Evolutionary conservation across 2,888 invertebrate species (phyloP), one percentile per base, ranked within the genome.

Genomic region (Caenorhabditis zanzibari): DNA sequence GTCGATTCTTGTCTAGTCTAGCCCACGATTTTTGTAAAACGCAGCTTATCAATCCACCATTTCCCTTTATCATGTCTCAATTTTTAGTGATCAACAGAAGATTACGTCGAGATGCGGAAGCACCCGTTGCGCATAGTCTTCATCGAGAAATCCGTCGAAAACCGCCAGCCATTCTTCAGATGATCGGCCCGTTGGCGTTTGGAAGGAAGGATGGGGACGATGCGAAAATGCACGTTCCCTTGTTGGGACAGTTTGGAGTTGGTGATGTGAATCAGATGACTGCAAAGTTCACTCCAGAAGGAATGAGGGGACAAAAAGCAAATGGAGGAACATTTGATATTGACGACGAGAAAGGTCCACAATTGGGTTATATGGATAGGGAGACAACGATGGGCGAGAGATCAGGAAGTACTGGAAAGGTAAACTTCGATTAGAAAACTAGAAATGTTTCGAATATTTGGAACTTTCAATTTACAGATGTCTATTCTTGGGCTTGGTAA

Each of bases 351-450:
- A 77, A 76, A 16, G 80, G 85, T 49, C 88, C 88, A 7, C 84
- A 88, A 56, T 79, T 88, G 14, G 89, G 89, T 10, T 90, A 89
- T 68, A 89, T 89, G 88, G 86, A 89, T 44, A 80, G 87, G 32
- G 86, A 88, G 47, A 84, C 88, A 7, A 85, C 86, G 5, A 82
- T 85, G 71, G 86, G 86, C 66, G 83, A 85, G 44, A 59, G 81
- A n/a, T 73, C 64, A 0, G 87, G 85, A 22, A 83, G 64, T 32
- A 69, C 56, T 5, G 58, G 69, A 12, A 73, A 85, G 52, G 74
- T 74, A 49, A 54, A 24, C 12, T 14, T 10, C 22, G 63, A 24
- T 1, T 2, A 24, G 9, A 22, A 54, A 49, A 49, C n/a, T 49
- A 19, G 0, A 1, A 10, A 47, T 19, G 0, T 49, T 49, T 19